phyloP scores from a whole-genome alignment of 2,888 invertebrate genomes.

The Tetrapedia diversipes region DNA sequence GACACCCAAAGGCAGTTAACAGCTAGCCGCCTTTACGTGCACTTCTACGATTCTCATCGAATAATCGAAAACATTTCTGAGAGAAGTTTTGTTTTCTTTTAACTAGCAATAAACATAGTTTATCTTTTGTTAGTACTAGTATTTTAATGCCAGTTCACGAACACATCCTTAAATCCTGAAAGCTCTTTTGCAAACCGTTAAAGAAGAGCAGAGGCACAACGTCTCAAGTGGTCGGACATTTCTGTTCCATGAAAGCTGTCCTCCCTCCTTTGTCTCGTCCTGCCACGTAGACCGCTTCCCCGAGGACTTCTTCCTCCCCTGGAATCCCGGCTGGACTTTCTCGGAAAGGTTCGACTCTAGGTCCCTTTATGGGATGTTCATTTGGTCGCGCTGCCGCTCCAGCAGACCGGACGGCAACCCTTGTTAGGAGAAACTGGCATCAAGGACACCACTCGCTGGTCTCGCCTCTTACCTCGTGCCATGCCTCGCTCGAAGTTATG shows the following conservation, averaged over 20 bases:
- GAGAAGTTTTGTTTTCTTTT: no score
- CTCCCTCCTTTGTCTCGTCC: conserved; percentile 38
- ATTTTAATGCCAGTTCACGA: no score
- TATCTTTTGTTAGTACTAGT: no score
- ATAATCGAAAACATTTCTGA: no score
- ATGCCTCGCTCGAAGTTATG: conserved; percentile 24
- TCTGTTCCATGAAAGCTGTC: conserved; percentile 37
- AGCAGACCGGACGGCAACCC: conserved; percentile 63
- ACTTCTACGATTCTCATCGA: no score
- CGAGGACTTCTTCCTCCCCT: conserved; percentile 43
- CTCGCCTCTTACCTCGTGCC: conserved; percentile 50
- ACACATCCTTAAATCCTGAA: no score
- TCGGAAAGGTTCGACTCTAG: conserved; percentile 56
- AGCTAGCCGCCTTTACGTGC: no score
- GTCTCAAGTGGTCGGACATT: not conserved
- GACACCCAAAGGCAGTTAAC: no score
- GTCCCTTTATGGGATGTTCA: conserved; percentile 61
- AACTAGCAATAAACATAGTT: no score
- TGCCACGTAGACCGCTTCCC: conserved; percentile 22
- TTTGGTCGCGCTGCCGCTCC: conserved; percentile 51
- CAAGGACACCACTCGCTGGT: conserved; percentile 68
- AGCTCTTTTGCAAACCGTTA: not conserved
- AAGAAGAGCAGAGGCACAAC: not conserved
- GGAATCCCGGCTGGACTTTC: conserved; percentile 58
- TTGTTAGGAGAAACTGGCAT: conserved; percentile 70